Evolutionary conservation across 2,113 vertebrate genomes (phyloP), one percentile per base, ranked within the genome.

Genomic region (Carettochelys insculpta): DNA sequence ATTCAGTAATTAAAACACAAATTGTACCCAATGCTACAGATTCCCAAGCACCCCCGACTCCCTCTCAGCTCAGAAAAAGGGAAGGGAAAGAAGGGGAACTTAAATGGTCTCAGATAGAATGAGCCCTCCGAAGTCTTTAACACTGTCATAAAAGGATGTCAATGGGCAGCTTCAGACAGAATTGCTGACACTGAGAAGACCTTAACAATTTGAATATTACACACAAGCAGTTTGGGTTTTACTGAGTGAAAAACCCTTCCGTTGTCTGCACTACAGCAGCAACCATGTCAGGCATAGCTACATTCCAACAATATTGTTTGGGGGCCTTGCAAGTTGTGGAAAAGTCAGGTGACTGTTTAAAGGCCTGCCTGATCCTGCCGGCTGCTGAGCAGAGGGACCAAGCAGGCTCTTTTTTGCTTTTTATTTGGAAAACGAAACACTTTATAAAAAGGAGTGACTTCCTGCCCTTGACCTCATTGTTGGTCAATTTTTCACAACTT

Each of bases 381-480:
- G 0, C 0, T 41, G 5, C 2, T 5, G 0, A 11, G 20, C 6
- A 20, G 61, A 27, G 25, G 24, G 24, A 45, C 71, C 89, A 56
- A 85, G 50, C 92, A 73, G 4, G 90, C 6, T 3, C 77, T 45
- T 27, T 43, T 71, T 75, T 45, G 43, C 41, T 24, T 45, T 80
- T 82, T 54, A 61, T 75, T 38, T 76, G 82, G n/a, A 82, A 43
- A 11, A 54, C 31, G 13, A 54, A 80, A 54, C n/a, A 25, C n/a
- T 3, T 79, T 81, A 27, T 61, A 47, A 12, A n/a, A 31, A 31
- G 31, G 29, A 29, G 34, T 17, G 31, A 48, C 45, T 38, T 50
- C 22, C n/a, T 20, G 27, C 80, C 53, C 38, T n/a, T 25, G 3
- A 34, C 45, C 24, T 41, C 4, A 24, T 25, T 43, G 43, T 45